Evolutionary conservation across 2,888 invertebrate species (phyloP), one percentile per base, ranked within the genome.

Genomic region (Fragum sueziense): DNA sequence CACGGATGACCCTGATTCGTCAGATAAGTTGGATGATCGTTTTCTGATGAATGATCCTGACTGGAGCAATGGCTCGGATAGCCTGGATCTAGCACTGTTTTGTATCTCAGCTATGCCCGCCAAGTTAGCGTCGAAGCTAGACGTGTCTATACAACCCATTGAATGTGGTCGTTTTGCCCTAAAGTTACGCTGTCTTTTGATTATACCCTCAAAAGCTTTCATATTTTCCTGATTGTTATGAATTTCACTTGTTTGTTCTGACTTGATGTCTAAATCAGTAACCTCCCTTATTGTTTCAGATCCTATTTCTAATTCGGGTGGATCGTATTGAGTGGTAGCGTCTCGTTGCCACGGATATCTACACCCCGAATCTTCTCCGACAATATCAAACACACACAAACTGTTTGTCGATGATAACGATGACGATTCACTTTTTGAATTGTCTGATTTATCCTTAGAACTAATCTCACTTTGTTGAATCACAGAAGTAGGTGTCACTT

Each of bases 281-380:
- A 4, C 25, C 2, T 4, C 27, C 14, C 2, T 7, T 4, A 17
- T 2, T 27, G 9, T 25, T 33, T 14, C 7, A n/a, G 27, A n/a
- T 1, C 6, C 11, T n/a, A 17, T 20, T 31, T 14, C 14, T 20
- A 7, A 31, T 4, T 27, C 22, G 9, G 41, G 41, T 54, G 54
- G 11, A 6, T 22, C 54, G 68, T 90, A 91, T 80, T 91, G 91
- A 17, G 89, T 87, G 1, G 88, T 86, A 22, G 90, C 88, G 75
- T 91, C 90, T 11, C 89, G 82, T 84, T 91, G 91, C 91, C 91
- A 91, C 20, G 91, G 91, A 73, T 86, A 91, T 52, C 90, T 74
- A 20, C 90, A 87, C 37, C 87, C 87, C 70, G 85, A 88, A 71
- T 87, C 88, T 79, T 90, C 90, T 0, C 91, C 91, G 33, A 90